phyloP scores from a whole-genome alignment of 1,140 invertebrate genomes.

The Eriocheir sinensis region DNA sequence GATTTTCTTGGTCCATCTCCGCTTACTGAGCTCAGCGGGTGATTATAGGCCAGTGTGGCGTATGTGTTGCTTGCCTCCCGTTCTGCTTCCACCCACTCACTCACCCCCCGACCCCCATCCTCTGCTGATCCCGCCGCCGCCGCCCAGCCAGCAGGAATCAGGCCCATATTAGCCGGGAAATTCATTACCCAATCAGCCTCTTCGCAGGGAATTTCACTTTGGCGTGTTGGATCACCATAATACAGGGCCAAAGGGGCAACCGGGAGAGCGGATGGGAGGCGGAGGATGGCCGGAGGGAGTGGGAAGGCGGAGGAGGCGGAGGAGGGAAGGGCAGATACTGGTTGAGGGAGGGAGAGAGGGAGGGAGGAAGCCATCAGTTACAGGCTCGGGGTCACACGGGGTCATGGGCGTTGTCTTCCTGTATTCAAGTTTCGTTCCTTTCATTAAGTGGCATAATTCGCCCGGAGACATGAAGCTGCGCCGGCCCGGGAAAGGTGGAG shows the following conservation, averaged over 20 bases:
- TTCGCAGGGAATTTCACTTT: slow-evolving; percentile 24
- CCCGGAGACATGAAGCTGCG: background rate
- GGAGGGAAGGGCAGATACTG: background rate
- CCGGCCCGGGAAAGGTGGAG: background rate
- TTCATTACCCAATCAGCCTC: slow-evolving; percentile 23
- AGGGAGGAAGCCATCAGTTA: slow-evolving; percentile 4
- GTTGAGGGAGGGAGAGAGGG: background rate
- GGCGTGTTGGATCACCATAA: slow-evolving; percentile 22
- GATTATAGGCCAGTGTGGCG: background rate
- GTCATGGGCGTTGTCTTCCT: slow-evolving; percentile 20
- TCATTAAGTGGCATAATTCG: background rate
- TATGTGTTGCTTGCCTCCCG: background rate
- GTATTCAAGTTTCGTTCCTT: slow-evolving; percentile 25
- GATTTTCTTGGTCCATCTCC: too few relatives aligned
- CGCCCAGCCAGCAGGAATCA: background rate
- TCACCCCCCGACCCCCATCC: too few relatives aligned
- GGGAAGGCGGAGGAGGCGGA: background rate
- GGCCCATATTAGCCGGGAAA: slow-evolving; percentile 8
- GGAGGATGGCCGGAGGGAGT: background rate
- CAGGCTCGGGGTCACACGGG: background rate
- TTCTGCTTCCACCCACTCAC: too few relatives aligned
- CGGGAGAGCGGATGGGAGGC: background rate
- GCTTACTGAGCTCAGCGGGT: background rate
- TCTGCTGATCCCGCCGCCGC: background rate
- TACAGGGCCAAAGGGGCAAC: background rate